Evolutionary conservation across 2,797 vertebrate species (phyloP).

Genomic region (Trematomus bernacchii): DNA sequence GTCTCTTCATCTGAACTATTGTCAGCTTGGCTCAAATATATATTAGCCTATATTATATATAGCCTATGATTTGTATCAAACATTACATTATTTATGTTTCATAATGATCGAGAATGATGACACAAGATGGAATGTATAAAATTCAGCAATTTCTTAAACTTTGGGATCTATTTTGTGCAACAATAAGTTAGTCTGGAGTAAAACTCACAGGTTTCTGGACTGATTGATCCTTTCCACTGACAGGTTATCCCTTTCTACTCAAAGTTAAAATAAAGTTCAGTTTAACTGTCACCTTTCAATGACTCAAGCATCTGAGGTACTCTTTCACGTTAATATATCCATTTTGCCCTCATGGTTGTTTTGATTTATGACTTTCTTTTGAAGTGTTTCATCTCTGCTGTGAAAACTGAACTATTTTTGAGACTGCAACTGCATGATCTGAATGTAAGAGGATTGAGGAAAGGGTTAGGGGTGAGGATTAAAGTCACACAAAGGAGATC

Average conservation of each 20-base stretch:
- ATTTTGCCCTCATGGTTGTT: neutral
- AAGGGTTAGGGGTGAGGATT: neutral
- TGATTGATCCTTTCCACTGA: conserved; percentile 16
- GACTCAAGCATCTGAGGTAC: neutral
- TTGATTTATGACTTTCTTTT: neutral
- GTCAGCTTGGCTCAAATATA: neutral
- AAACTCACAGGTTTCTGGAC: conserved; percentile 5
- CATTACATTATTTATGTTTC: neutral
- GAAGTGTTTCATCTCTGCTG: conserved; percentile 13
- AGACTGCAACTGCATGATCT: neutral
- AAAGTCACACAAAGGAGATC: conserved; percentile 29
- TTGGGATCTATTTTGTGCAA: conserved; percentile 7
- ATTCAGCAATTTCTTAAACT: neutral
- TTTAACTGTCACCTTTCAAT: neutral
- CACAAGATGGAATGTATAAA: neutral
- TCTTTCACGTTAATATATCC: neutral
- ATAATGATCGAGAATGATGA: conserved; percentile 6
- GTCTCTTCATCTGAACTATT: neutral
- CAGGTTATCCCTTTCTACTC: conserved; percentile 6
- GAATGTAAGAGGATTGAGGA: neutral
- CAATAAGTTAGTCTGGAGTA: neutral
- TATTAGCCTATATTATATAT: neutral
- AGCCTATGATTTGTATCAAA: conserved; percentile 9
- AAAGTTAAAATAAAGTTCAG: neutral
- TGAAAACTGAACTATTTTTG: conserved; percentile 2